A percentile compares a stretch with the other conserved stretches of the same genome.
Evolutionary conservation across 2,113 vertebrate genomes (phyloP).

Genomic region (Limnothrissa miodon): DNA sequence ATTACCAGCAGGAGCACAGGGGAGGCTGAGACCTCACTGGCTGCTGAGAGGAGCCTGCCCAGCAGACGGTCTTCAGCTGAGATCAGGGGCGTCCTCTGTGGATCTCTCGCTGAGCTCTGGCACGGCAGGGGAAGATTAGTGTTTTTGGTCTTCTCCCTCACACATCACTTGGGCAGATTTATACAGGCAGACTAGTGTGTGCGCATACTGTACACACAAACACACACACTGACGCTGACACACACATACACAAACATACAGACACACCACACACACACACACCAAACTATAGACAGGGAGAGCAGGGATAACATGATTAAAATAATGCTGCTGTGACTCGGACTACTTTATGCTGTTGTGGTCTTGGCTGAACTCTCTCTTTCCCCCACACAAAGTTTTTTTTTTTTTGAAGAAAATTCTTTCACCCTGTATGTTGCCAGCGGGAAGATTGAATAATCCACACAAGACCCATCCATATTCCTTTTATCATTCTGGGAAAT

Average conservation of each 20-base stretch:
- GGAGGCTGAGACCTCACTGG: constrained; percentile 22
- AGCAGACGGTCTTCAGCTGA: not conserved
- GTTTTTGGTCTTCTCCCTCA: not conserved
- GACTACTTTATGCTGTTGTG: not conserved
- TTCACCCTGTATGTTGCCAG: not conserved
- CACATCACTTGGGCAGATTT: constrained; percentile 2
- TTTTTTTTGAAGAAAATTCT: not conserved
- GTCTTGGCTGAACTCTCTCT: constrained; percentile 13
- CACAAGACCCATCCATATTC: not conserved
- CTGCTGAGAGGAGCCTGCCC: not conserved
- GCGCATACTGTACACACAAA: not conserved
- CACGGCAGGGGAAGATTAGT: not conserved
- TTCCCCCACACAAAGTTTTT: not conserved
- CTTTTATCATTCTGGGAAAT: constrained; percentile 5
- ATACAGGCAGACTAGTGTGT: not conserved
- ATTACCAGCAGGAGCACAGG: constrained; percentile 44
- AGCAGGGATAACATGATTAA: not conserved
- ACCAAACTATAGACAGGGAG: not conserved
- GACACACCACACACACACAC: not conserved
- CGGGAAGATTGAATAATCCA: not conserved
- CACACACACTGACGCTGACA: not conserved
- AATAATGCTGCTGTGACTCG: not conserved
- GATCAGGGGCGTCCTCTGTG: not conserved
- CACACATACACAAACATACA: not conserved
- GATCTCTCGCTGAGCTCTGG: not conserved